phyloP scores from a whole-genome alignment of 2,113 vertebrate genomes.

The Aythya baeri region DNA sequence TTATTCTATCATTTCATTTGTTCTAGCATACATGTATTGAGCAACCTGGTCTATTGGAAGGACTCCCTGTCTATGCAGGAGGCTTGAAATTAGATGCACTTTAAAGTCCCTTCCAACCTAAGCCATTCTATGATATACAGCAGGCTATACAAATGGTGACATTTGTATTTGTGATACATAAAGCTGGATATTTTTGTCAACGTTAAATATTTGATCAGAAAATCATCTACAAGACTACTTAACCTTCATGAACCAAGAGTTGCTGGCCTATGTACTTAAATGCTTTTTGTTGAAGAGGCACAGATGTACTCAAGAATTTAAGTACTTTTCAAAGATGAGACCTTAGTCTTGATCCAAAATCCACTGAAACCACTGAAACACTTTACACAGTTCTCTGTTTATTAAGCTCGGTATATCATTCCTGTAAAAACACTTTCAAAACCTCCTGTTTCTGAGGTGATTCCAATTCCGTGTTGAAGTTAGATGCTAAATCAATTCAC shows the following conservation, averaged over 20 bases:
- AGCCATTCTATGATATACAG: not conserved
- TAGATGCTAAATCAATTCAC: not conserved
- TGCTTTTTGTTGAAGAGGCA: not conserved
- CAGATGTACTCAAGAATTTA: not conserved
- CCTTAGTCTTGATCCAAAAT: not conserved
- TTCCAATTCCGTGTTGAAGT: not conserved
- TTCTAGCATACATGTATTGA: too few species aligned
- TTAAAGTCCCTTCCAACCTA: too few species aligned
- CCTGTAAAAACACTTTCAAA: not conserved
- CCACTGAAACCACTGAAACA: not conserved
- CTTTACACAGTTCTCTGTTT: not conserved
- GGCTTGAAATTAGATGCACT: too few species aligned
- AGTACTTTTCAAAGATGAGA: not conserved
- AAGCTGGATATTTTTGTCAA: not conserved
- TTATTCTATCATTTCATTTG: not conserved
- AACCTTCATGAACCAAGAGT: not conserved
- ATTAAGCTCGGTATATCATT: not conserved
- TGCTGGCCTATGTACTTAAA: not conserved
- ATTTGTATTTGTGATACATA: not conserved
- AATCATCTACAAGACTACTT: not conserved
- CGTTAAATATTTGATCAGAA: not conserved
- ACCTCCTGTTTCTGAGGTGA: not conserved
- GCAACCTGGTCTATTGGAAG: too few species aligned
- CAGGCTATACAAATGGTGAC: not conserved
- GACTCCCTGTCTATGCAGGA: too few species aligned